Evolutionary conservation across 2,113 vertebrate genomes (phyloP), one percentile per base, ranked within the genome.

Genomic region (Chascanopsetta lugubris): DNA sequence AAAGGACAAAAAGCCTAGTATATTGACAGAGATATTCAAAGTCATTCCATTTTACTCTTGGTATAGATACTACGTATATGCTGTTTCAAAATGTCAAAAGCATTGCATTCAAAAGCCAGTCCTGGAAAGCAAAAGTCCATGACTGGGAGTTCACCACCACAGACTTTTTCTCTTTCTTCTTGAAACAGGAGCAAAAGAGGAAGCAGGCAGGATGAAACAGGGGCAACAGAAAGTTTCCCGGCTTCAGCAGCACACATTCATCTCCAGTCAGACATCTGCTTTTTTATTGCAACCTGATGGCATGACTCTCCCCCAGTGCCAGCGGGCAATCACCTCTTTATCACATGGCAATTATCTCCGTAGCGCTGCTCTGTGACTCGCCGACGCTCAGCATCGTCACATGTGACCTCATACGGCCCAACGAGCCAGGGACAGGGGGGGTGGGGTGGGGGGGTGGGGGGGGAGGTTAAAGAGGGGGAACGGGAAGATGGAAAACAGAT

Each of bases 241-340:
- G 82, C 81, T 85, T 85, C 82, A 75, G 88, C 82, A 75, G 89
- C 88, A n/a, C n/a, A n/a, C n/a, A 87, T 89, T 87, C 89, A 88
- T 90, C 89, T 89, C 91, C 85, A 87, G 90, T 90, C 87, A 88
- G 91, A 87, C 91, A 91, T 93, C 90, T 92, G 91, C 85, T 91
- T 91, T 91, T 93, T 92, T 92, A 92, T 92, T 90, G 91, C 87
- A 86, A 92, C 91, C 92, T 91, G 88, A 90, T 93, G 92, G 91
- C 88, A 92, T 90, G 89, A 88, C 87, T 92, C 90, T 90, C 85
- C 88, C 87, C 80, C 72, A 85, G 89, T 92, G 91, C 89, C 90
- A 91, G 86, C 88, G 90, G 87, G 91, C 91, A 93, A 92, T 93
- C 92, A 91, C 89, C 91, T 92, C 90, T 93, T 93, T 93, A 93